Evolutionary conservation across 2,113 vertebrate genomes (phyloP), one percentile per base, ranked within the genome.

Genomic region (Lepus americanus): DNA sequence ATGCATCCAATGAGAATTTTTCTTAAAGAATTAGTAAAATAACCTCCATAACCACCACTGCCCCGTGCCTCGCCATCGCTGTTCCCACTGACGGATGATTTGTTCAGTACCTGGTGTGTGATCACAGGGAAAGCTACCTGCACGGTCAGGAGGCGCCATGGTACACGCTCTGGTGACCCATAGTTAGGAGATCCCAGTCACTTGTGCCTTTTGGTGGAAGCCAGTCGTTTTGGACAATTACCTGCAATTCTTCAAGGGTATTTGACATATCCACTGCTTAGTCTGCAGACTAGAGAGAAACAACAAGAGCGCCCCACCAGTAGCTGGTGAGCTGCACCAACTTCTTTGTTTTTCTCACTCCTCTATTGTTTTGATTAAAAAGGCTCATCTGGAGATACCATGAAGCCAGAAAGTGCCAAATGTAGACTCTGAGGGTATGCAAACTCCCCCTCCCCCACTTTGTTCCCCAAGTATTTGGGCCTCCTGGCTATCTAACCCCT

Each of bases 71-170:
- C 39, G 5, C 5, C 6, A 10, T 83, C 53, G 51, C 16, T 31
- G 25, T 83, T 17, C 16, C 89, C 6, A 0, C 31, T 23, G 2
- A 55, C 84, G 27, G 39, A 23, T 0, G 0, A 8, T 39, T 61
- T 73, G 36, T 49, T 31, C 7, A 3, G 16, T 33, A 5, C 19
- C 13, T 83, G 66, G 76, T 20, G 13, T 0, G 1, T 66, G 55
- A 22, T 33, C 14, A 23, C 16, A 69, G 87, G 66, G 25, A 31
- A 23, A 77, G 49, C 63, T 7, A 1, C 39, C 73, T 49, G 51
- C 39, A 9, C 1, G n/a, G 19, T 64, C 33, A 5, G 22, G 1
- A 49, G 49, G 13, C 4, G 3, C 19, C 2, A 9, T 0, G 0
- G 16, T 69, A 1, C 1, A 0, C 31, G 59, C 31, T 84, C 77